A percentile compares a stretch with the other conserved stretches of the same genome.
Evolutionary conservation across 2,888 invertebrate genomes (phyloP).

Genomic region (Willowsia nigromaculata): DNA sequence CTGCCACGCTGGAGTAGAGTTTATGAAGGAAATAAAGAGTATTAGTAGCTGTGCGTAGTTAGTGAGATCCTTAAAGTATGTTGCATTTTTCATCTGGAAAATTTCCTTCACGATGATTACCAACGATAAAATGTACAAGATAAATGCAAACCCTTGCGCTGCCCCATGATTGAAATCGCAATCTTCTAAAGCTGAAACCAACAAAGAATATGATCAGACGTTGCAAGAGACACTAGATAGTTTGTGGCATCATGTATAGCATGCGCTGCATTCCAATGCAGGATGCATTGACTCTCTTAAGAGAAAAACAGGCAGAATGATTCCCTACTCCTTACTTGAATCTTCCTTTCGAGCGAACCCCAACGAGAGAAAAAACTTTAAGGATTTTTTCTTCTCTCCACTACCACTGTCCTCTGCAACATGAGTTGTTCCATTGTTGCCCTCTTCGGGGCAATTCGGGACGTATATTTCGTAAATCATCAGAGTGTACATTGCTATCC

Average conservation of each 20-base stretch:
- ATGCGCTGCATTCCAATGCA: not conserved
- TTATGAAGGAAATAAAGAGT: constrained; percentile 60
- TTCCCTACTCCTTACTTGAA: constrained; percentile 30
- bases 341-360: constrained; percentile 59
- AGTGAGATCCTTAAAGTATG: constrained; percentile 53
- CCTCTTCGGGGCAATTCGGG: constrained; percentile 70
- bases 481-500: constrained; percentile 62
- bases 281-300: not conserved
- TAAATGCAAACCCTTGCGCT: constrained; percentile 40
- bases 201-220: not conserved
- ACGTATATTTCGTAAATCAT: constrained; percentile 69
- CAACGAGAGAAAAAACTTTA: constrained; percentile 61
- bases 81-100: constrained; percentile 63
- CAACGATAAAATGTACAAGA: constrained; percentile 58
- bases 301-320: no score
- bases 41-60: constrained; percentile 63
- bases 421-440: constrained; percentile 28
- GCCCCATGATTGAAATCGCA: constrained; percentile 65
- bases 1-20: constrained; percentile 58
- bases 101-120: constrained; percentile 67
- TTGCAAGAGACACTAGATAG: not conserved
- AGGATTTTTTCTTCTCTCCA: constrained; percentile 43
- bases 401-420: not conserved
- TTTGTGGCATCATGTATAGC: not conserved
- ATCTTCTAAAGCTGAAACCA: constrained; percentile 57